phyloP scores from a whole-genome alignment of 2,888 invertebrate species.

The Cephonodes hylas region DNA sequence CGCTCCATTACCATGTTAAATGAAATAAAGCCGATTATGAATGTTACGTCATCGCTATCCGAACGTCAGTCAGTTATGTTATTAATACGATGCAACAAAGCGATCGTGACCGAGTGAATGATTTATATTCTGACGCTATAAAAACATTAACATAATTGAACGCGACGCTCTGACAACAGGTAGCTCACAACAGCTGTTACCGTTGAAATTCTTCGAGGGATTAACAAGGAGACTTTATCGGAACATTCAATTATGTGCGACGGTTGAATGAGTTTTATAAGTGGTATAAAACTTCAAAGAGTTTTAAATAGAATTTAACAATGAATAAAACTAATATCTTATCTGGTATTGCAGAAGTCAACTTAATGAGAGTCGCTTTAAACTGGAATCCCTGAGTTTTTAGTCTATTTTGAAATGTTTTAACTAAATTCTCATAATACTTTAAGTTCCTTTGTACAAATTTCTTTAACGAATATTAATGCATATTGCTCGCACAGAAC shows the following conservation, averaged over 20 bases:
- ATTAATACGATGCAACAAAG: slow-evolving; percentile 9
- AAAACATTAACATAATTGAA: slow-evolving; percentile 27
- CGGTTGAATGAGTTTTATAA: no score
- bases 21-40: slow-evolving; percentile 41
- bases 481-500: background rate
- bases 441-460: background rate
- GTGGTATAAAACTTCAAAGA: no score
- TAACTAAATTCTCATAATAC: no score
- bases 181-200: slow-evolving; percentile 23
- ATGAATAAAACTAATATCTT: no score
- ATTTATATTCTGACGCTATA: slow-evolving; percentile 12
- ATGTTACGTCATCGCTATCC: slow-evolving; percentile 37
- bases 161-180: slow-evolving; percentile 20
- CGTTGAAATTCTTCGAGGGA: slow-evolving; percentile 25
- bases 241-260: background rate
- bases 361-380: no score
- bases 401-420: no score
- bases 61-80: slow-evolving; percentile 32
- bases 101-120: background rate
- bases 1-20: slow-evolving; percentile 54
- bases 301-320: no score
- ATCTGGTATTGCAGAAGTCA: no score
- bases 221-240: background rate
- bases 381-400: no score
- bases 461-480: background rate